Base-by-base conservation (phyloP, 2,888 invertebrate genomes). In the Melanargia galathea region DNA sequence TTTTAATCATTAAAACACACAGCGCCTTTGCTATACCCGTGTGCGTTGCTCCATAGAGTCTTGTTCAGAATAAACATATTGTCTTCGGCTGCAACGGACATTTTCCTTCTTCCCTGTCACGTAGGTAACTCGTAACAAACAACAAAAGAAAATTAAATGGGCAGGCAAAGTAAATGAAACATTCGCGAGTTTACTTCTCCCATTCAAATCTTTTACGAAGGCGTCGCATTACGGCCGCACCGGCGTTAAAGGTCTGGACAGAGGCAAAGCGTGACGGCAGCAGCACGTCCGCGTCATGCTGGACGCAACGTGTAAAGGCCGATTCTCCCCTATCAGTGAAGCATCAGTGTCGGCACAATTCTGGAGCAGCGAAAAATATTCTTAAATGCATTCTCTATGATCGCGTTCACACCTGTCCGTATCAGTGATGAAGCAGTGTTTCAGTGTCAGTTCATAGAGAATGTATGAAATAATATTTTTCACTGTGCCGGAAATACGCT, bases 161-260 rank as follows among this genome's bases (percentile, higher is more conserved):
- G 52, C 11, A 20, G 35, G 33, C 20, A 20, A 52, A 52, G 35
- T 35, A 16, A 67, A 64, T 65, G 65, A 56, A 60, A 60, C 61
- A 60, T 59, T 57, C 22, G 54, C 60, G 65, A 63, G 20, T 65
- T 63, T 65, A 63, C 69, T 69, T 65, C 60, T 43, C 45, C 59
- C 57, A 61, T 68, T 63, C 38, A 59, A 63, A 62, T 46, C 66
- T 61, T 66, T 62, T 66, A 63, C 60, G 48, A 49, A 45, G 40
- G 43, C 62, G 59, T 67, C 65, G 35, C 52, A 35, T 55, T 61
- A 63, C 35, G 49, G 52, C 46, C 43, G 52, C 52, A 61, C 49
- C 63, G 49, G 56, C 63, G 63, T 69, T 65, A 45, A 45, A 20
- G 20, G 13, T 10, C 11, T 45, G 20, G 20, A 11, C 45, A 20